Percentiles rank a stretch among this genome's conserved stretches.
phyloP scores from a whole-genome alignment of 2,888 invertebrate species.

The Tromatobia lineatoria region DNA sequence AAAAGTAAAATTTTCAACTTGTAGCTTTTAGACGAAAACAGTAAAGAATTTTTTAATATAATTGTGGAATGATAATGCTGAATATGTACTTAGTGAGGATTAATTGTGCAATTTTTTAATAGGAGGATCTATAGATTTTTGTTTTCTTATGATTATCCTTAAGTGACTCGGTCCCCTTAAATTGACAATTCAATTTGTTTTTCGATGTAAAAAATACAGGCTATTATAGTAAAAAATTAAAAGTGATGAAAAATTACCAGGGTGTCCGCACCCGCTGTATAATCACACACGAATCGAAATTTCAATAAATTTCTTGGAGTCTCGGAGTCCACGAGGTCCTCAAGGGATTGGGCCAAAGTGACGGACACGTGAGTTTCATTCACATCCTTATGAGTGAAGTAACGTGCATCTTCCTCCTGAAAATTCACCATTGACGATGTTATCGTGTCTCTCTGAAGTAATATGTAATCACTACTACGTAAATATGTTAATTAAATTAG shows the following conservation, averaged over 20 bases:
- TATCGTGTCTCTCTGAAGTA: neutral
- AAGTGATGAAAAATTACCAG: constrained; percentile 85
- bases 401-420: constrained; percentile 90
- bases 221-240: neutral
- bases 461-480: neutral
- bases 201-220: too few relatives aligned
- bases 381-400: constrained; percentile 91
- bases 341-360: constrained; percentile 91
- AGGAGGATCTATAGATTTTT: too few relatives aligned
- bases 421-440: constrained; percentile 65
- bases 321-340: constrained; percentile 93
- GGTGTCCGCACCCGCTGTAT: constrained; percentile 89
- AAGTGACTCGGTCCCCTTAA: too few relatives aligned
- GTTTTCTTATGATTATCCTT: too few relatives aligned
- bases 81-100: too few relatives aligned
- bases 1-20: too few relatives aligned
- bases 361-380: constrained; percentile 93
- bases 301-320: constrained; percentile 93
- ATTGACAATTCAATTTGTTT: too few relatives aligned
- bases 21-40: too few relatives aligned
- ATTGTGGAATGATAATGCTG: too few relatives aligned
- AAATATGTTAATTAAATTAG: constrained; percentile 22
- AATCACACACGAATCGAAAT: constrained; percentile 92
- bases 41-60: too few relatives aligned
- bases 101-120: too few relatives aligned